Conservation (phyloP, 2,113 vertebrate genomes). For the Gorsachius goisagi region DNA sequence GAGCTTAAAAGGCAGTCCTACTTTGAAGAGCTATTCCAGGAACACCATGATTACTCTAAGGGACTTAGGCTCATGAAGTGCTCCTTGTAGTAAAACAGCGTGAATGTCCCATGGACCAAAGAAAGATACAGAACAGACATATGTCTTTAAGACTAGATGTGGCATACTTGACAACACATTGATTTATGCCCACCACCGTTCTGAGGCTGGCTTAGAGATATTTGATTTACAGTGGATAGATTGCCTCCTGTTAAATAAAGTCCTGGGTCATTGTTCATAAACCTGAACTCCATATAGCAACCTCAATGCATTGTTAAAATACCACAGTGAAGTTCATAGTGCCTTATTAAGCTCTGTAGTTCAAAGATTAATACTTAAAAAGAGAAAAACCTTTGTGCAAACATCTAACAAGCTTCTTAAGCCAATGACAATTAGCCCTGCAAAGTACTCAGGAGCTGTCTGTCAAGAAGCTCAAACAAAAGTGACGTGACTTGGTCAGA, state of each 20-base stretch:
- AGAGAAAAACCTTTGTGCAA: constrained; percentile 19
- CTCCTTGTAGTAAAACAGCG: not conserved
- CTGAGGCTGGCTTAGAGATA: constrained; percentile 19
- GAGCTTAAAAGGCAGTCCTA: not conserved
- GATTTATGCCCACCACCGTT: constrained; percentile 36
- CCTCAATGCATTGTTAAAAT: constrained; percentile 14
- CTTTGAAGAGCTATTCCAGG: not conserved
- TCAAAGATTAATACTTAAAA: constrained; percentile 44
- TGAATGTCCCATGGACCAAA: not conserved
- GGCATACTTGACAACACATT: constrained; percentile 17
- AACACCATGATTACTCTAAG: not conserved
- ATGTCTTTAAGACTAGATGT: constrained; percentile 23
- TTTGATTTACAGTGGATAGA: constrained; percentile 49
- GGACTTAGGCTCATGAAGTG: not conserved
- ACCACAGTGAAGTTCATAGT: not conserved
- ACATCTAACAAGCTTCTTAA: constrained; percentile 17
- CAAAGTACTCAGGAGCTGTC: not conserved
- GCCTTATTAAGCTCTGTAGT: constrained; percentile 21
- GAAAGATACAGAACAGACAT: not conserved
- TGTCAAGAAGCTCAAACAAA: not conserved
- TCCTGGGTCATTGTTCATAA: constrained; percentile 51
- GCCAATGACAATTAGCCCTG: not conserved
- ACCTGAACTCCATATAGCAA: constrained; percentile 12
- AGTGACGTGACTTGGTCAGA: not conserved
- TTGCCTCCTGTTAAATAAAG: constrained; percentile 56